Conservation (phyloP, 1,140 invertebrate species). For the Leptinotarsa lineolata region DNA sequence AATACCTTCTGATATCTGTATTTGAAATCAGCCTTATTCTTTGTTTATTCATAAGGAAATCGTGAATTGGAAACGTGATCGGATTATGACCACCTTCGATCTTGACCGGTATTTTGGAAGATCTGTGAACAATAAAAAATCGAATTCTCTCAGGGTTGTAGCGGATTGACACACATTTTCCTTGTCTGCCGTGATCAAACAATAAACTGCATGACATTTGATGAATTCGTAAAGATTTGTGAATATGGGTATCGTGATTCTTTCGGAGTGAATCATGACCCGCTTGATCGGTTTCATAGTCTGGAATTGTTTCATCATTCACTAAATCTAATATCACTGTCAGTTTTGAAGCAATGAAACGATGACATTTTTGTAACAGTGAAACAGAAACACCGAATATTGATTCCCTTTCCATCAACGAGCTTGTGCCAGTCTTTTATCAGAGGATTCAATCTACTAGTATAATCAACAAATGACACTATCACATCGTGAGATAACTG, state of each 20-base stretch:
- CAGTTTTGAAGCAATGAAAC: too few species aligned
- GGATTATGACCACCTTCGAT: background rate
- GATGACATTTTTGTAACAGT: too few species aligned
- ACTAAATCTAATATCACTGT: too few species aligned
- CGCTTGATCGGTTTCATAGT: background rate
- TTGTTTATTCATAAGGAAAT: conserved; percentile 4
- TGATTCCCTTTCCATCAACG: too few species aligned
- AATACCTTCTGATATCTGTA: background rate
- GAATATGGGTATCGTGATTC: background rate
- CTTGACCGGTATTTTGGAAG: background rate
- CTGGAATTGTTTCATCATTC: too few species aligned
- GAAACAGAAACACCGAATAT: too few species aligned
- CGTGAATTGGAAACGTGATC: background rate
- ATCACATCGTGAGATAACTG: too few species aligned
- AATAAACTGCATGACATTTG: background rate
- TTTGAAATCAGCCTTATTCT: background rate
- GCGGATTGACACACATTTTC: conserved; percentile 2
- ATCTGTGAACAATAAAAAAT: background rate
- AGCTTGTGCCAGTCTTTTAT: too few species aligned
- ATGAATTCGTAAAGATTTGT: background rate
- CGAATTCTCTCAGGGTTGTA: background rate
- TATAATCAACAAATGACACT: too few species aligned
- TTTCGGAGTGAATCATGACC: background rate
- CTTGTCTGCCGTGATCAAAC: background rate
- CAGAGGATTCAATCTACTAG: too few species aligned